Base-by-base conservation (phyloP, 2,888 invertebrate species). In the Ormyrus pomaceus region DNA sequence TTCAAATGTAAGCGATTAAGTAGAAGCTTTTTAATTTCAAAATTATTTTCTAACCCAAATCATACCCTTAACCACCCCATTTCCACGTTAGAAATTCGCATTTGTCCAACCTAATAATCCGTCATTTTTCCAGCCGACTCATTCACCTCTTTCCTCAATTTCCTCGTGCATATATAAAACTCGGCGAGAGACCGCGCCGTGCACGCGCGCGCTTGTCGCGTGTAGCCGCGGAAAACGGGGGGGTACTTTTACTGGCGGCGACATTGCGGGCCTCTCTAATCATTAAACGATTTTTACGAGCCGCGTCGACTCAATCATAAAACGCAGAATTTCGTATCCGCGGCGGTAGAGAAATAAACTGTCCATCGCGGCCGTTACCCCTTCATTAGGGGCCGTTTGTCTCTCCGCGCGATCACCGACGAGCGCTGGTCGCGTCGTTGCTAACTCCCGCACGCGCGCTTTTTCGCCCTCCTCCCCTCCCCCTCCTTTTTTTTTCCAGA, bases 241-340 rank as follows among this genome's bases (percentile, higher is more conserved):
- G 48, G 68, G 50, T 9, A 45, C 19, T 19, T 19, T 19, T 19
- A 19, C 6, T n/a, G 51, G 10, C 19, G 10, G 61, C 64, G 73
- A 75, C 75, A 79, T 82, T 81, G 78, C 79, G 80, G 66, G 48
- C 53, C 19, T 19, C n/a, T 69, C 70, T 82, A 83, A 84, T 84
- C 82, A 83, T 84, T 82, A 82, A 83, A 82, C 68, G 73, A 79
- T 77, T 81, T 84, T 84, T 84, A 84, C 81, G 82, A 74, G 79
- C 19, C 81, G 59, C 81, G 64, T 77, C 75, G 77, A 70, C 68
- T 56, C 73, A 56, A 70, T 80, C 82, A 78, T 83, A 84, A 82
- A 83, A 83, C 73, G 53, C 45, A 62, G 55, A 73, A 70, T 74
- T 76, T 82, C 53, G 19, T 51, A 70, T 59, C 55, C 46, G 13